Conservation (phyloP, 1,140 invertebrate genomes). For the Pseudomyrmex dendroicus region DNA sequence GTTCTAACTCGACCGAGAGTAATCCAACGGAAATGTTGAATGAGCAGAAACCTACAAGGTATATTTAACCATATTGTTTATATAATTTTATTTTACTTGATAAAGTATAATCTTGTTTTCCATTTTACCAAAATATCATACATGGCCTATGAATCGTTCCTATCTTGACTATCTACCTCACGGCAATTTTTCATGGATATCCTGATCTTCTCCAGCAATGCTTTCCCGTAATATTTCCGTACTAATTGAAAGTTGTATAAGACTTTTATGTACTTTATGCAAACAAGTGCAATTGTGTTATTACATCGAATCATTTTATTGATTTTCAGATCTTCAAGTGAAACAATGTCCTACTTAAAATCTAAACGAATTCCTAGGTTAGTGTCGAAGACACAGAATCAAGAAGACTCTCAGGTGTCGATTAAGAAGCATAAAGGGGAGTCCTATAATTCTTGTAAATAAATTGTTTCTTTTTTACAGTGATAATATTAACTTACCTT, state of each 20-base stretch:
- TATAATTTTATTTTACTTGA: not conserved
- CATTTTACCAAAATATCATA: not conserved
- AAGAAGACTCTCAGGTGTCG: conserved; percentile 73
- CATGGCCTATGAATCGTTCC: not conserved
- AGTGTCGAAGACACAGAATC: conserved; percentile 77
- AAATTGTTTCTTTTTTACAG: conserved; percentile 81
- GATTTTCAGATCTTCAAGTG: conserved; percentile 74
- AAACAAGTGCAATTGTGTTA: conserved; percentile 1
- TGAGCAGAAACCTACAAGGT: conserved; percentile 69
- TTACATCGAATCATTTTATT: conserved; percentile 20
- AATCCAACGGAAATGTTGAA: conserved; percentile 69
- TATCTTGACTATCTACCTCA: not conserved
- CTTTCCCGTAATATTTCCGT: not conserved
- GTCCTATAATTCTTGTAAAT: conserved; percentile 83
- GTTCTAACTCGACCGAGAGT: conserved; percentile 71
- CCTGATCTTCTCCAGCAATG: not conserved
- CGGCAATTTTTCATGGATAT: conserved; percentile 7
- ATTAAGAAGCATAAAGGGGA: conserved; percentile 82
- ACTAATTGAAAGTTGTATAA: not conserved
- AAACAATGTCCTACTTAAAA: conserved; percentile 80
- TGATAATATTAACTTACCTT: conserved; percentile 64
- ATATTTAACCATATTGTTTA: conserved; percentile 16
- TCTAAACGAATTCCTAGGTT: conserved; percentile 82
- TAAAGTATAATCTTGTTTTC: not conserved
- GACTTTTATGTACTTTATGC: conserved; percentile 16